Conservation (phyloP, 92 coral and sea anemone species). For the Phymanthus crucifer region DNA sequence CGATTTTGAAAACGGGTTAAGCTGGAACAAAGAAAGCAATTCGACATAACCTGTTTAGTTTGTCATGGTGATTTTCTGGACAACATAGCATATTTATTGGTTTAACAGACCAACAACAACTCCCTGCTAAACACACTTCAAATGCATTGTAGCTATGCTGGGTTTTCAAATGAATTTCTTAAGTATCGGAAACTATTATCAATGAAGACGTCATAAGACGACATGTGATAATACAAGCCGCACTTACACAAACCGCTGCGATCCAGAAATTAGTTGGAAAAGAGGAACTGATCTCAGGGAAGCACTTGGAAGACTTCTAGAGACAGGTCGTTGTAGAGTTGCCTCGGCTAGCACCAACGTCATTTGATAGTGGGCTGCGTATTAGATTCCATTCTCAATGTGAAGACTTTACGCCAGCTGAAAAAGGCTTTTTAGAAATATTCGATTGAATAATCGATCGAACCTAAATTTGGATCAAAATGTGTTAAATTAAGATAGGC, state of each 20-base stretch:
- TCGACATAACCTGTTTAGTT: no score
- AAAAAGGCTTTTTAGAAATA: not conserved
- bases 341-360: not conserved
- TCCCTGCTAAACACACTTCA: not conserved
- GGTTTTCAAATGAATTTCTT: not conserved
- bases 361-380: not conserved
- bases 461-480: not conserved
- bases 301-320: not conserved
- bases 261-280: not conserved
- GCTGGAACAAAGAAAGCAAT: no score
- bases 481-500: not conserved
- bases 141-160: not conserved
- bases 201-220: not conserved
- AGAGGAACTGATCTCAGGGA: not conserved
- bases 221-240: not conserved
- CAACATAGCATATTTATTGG: no score
- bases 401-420: not conserved
- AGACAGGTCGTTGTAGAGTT: not conserved
- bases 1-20: no score
- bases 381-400: not conserved
- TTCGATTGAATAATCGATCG: not conserved
- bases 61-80: no score
- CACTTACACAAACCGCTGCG: not conserved
- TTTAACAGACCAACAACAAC: not conserved
- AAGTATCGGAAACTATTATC: not conserved